A percentile compares a stretch with the other conserved stretches of the same genome.
Evolutionary conservation across 1,140 invertebrate species (phyloP).

Genomic region (Lordiphosa mommai): DNA sequence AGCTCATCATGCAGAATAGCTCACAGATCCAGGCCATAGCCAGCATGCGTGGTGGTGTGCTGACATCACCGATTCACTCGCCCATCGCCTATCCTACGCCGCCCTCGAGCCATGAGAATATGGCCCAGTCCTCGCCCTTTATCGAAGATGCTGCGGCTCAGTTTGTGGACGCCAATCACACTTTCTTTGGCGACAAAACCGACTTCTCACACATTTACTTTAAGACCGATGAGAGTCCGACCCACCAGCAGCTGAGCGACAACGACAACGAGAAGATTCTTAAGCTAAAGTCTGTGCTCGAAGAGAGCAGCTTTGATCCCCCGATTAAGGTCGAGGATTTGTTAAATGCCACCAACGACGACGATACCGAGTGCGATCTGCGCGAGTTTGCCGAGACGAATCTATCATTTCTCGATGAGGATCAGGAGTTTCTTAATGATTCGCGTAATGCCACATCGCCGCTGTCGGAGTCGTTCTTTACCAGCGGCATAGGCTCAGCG

Average conservation of each 20-base stretch:
- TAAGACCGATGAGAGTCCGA: slow-evolving; percentile 49
- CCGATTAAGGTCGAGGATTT: slow-evolving; percentile 74
- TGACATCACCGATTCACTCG: slow-evolving; percentile 85
- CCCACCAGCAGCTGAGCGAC: slow-evolving; percentile 55
- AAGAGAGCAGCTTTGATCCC: slow-evolving; percentile 69
- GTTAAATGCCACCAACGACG: slow-evolving; percentile 50
- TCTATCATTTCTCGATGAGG: slow-evolving; percentile 75
- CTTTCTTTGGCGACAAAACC: slow-evolving; percentile 72
- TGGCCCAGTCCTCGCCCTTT: slow-evolving; percentile 78
- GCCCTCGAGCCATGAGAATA: slow-evolving; percentile 90
- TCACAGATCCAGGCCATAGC: slow-evolving; percentile 80
- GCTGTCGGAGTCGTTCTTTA: slow-evolving; percentile 89
- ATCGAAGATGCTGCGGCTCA: slow-evolving; percentile 73
- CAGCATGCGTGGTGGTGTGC: slow-evolving; percentile 79
- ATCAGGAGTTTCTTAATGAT: slow-evolving; percentile 81
- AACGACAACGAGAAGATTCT: slow-evolving; percentile 81
- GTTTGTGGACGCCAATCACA: slow-evolving; percentile 66
- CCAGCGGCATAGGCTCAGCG: slow-evolving; percentile 91
- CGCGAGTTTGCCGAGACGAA: slow-evolving; percentile 76
- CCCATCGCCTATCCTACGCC: slow-evolving; percentile 89
- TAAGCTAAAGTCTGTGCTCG: slow-evolving; percentile 80
- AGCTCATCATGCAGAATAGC: slow-evolving; percentile 78
- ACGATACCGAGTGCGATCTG: slow-evolving; percentile 67
- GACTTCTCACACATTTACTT: slow-evolving; percentile 71
- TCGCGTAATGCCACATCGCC: slow-evolving; percentile 85